Conservation (phyloP, 1,140 invertebrate genomes). For the Oryzaephilus surinamensis region DNA sequence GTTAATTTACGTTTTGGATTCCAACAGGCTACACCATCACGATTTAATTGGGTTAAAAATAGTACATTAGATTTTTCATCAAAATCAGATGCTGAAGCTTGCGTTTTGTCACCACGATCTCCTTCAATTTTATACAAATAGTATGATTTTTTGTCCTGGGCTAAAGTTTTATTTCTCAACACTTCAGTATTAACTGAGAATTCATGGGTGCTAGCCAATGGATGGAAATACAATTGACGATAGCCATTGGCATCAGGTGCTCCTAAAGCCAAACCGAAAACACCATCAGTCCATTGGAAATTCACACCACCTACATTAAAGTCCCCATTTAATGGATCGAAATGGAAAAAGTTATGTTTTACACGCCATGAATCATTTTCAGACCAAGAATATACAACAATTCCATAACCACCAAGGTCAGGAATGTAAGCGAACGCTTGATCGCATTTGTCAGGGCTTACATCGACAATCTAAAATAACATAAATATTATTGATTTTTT, state of each 20-base stretch:
- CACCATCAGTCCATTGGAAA: conserved; percentile 69
- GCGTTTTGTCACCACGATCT: conserved; percentile 45
- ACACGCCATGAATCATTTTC: conserved; percentile 65
- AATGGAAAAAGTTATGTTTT: conserved; percentile 69
- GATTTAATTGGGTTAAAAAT: conserved; percentile 56
- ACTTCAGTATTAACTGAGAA: conserved; percentile 60
- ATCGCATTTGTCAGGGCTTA: conserved; percentile 53
- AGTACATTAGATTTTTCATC: conserved; percentile 47
- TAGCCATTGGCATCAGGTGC: conserved; percentile 35
- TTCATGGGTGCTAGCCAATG: conserved; percentile 61
- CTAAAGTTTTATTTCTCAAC: conserved; percentile 53
- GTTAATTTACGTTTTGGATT: conserved; percentile 47
- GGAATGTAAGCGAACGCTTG: conserved; percentile 64
- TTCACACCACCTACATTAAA: conserved; percentile 58
- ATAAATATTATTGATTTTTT: neutral
- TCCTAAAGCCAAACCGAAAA: conserved; percentile 54
- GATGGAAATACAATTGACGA: conserved; percentile 64
- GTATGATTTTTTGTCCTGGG: conserved; percentile 28
- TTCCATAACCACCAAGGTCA: conserved; percentile 58
- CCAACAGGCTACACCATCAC: conserved; percentile 60
- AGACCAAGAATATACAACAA: conserved; percentile 63
- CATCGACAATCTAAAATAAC: conserved; percentile 46
- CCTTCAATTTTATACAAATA: conserved; percentile 41
- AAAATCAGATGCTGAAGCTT: conserved; percentile 49
- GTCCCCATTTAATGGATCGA: conserved; percentile 62